Conservation (phyloP, 2,888 invertebrate species). For the Drosophila tanythrix region DNA sequence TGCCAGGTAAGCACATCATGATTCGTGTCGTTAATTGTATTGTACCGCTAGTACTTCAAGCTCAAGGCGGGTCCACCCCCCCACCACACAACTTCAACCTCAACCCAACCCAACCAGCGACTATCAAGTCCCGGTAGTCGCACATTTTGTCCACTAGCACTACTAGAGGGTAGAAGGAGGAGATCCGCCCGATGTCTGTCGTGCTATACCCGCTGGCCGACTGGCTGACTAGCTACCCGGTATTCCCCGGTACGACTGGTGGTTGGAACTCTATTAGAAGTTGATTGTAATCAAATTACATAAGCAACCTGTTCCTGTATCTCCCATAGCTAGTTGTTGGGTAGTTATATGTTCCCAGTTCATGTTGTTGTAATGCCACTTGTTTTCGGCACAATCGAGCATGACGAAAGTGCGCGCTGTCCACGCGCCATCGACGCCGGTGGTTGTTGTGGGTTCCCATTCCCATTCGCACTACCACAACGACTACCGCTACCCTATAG, state of each 20-base stretch:
- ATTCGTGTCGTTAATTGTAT: conserved; percentile 85
- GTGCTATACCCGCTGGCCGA: neutral
- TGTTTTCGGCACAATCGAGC: conserved; percentile 80
- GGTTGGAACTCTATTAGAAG: conserved; percentile 79
- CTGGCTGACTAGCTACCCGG: neutral
- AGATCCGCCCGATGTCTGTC: neutral
- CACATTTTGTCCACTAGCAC: neutral
- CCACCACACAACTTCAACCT: neutral
- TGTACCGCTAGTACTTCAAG: conserved; percentile 68
- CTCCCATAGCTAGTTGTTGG: conserved; percentile 37
- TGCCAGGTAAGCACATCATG: conserved; percentile 83
- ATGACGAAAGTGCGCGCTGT: conserved; percentile 74
- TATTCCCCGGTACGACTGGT: conserved; percentile 31
- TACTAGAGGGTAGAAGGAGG: neutral
- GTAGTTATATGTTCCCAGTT: conserved; percentile 21
- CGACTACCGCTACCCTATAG: conserved; percentile 1
- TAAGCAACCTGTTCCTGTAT: conserved; percentile 80
- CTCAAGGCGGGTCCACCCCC: conserved; percentile 39
- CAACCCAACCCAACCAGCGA: neutral
- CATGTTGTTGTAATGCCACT: conserved; percentile 59
- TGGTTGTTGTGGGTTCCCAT: conserved; percentile 65
- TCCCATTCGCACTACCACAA: conserved; percentile 10
- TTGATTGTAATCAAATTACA: conserved; percentile 83
- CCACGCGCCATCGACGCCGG: conserved; percentile 67
- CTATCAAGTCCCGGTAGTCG: neutral